Evolutionary conservation across 2,797 vertebrate species (phyloP).

Genomic region (Sus cebifrons): DNA sequence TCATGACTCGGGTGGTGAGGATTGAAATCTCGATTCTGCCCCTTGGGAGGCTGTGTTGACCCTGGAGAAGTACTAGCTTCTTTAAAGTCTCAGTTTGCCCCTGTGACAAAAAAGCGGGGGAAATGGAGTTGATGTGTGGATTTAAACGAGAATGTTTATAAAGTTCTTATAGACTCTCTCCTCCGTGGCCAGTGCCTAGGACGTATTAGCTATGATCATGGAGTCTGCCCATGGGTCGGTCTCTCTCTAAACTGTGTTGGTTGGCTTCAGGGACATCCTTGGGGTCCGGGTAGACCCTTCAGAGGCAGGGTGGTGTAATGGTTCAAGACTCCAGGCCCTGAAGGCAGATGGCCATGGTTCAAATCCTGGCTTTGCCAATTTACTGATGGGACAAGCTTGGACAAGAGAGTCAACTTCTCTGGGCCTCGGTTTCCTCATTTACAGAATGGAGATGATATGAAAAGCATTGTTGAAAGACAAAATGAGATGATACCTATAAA

Average conservation of each 20-base stretch:
- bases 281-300: background rate
- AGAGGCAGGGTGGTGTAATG: background rate
- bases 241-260: background rate
- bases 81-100: conserved; percentile 43
- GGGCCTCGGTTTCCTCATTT: conserved; percentile 14
- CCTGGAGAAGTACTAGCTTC: background rate
- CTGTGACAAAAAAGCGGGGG: background rate
- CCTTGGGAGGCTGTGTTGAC: background rate
- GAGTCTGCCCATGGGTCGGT: fast-evolving
- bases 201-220: background rate
- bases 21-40: background rate
- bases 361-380: background rate
- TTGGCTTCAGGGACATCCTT: background rate
- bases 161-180: background rate
- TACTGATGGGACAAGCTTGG: background rate
- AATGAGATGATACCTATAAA: background rate
- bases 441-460: background rate
- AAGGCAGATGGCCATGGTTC: background rate
- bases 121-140: background rate
- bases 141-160: background rate
- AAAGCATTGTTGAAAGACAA: background rate
- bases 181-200: fast-evolving
- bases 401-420: background rate
- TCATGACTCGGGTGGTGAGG: background rate
- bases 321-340: background rate